These are phyloP conservation scores for Julus scandinavius DNA, from an alignment of 2,888 invertebrate genomes.

Conservation along the genomic window DNA sequence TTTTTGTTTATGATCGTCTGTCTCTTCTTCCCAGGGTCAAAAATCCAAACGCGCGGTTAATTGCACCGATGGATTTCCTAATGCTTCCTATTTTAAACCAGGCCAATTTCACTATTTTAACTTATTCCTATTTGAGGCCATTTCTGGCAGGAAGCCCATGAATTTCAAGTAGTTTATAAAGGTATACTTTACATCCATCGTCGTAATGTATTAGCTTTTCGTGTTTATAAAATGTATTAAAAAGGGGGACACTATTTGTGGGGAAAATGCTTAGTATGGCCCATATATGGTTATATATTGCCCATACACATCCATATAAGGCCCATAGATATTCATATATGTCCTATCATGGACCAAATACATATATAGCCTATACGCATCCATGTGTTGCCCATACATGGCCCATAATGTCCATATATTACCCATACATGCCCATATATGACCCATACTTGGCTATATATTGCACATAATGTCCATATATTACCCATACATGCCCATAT, in stretches of 20 bases:
- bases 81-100: background rate
- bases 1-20: background rate
- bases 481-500: too few relatives aligned
- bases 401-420: too few relatives aligned
- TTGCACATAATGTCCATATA: too few relatives aligned
- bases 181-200: background rate
- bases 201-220: background rate
- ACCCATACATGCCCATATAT: too few relatives aligned
- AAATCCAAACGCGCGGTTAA: background rate
- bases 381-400: too few relatives aligned
- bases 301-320: too few relatives aligned
- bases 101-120: background rate
- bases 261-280: background rate
- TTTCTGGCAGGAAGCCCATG: background rate
- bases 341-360: too few relatives aligned
- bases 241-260: background rate
- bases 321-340: background rate
- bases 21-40: background rate
- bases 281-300: too few relatives aligned
- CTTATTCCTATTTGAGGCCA: background rate
- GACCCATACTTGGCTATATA: too few relatives aligned
- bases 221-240: background rate
- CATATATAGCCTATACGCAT: too few relatives aligned
- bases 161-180: background rate
- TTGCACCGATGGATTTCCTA: background rate